Conservation (phyloP, 1,140 invertebrate species). For the Magallana ariakensis region DNA sequence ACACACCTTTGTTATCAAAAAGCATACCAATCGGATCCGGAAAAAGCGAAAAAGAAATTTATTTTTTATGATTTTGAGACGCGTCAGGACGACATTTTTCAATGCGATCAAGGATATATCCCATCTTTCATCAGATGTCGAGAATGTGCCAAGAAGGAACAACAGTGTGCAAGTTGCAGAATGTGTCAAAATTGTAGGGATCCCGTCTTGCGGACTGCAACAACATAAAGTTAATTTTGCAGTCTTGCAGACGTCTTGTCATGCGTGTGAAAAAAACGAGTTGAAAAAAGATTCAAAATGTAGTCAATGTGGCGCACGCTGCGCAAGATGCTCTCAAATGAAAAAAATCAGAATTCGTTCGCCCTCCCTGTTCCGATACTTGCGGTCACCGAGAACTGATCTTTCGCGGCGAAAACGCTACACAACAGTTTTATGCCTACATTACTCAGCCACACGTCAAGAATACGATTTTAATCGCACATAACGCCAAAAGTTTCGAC, state of each 20-base stretch:
- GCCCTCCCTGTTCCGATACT: conserved; percentile 25
- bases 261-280: neutral
- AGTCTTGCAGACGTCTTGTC: conserved; percentile 38
- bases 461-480: too few species aligned
- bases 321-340: conserved; percentile 21
- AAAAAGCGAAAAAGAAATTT: neutral
- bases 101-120: conserved; percentile 18
- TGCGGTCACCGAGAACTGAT: conserved; percentile 47
- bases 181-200: conserved; percentile 7
- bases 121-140: neutral
- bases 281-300: neutral
- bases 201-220: conserved; percentile 1
- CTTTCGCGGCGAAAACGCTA: conserved; percentile 30
- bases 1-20: conserved; percentile 41
- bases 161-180: conserved; percentile 19
- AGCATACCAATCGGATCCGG: neutral
- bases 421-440: conserved; percentile 5
- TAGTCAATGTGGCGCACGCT: conserved; percentile 16
- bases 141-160: neutral
- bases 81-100: neutral
- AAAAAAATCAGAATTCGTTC: neutral
- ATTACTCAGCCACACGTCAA: conserved; percentile 2
- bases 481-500: conserved; percentile 47
- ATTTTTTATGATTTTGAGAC: conserved; percentile 47
- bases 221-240: conserved; percentile 35